These are phyloP conservation scores for Aldabrachelys gigantea DNA, from an alignment of 2,113 vertebrate species.

Conservation along the genomic window DNA sequence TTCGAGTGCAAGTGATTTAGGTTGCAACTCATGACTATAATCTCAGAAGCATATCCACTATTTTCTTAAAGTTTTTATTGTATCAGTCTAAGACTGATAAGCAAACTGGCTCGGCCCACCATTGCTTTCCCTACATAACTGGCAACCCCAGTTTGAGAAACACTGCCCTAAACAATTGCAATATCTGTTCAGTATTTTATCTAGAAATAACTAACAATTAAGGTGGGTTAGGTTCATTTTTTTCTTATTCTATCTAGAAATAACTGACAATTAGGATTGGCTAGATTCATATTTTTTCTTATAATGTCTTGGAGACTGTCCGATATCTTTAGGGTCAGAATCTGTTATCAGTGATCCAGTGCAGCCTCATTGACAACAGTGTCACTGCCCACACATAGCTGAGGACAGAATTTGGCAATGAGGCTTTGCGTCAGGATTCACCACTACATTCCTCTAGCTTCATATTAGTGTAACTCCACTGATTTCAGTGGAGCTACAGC, in stretches of 20 bases:
- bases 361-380: not conserved
- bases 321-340: not conserved
- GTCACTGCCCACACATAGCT: not conserved
- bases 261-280: not conserved
- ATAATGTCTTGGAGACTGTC: not conserved
- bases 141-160: too few species aligned
- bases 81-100: not conserved
- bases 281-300: not conserved
- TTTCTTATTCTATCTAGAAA: not conserved
- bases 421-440: not conserved
- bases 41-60: conserved; percentile 49
- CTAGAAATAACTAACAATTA: not conserved
- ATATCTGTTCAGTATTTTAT: not conserved
- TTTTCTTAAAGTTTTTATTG: conserved; percentile 35
- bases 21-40: conserved; percentile 32
- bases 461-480: not conserved
- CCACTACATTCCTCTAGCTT: not conserved
- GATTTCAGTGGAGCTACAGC: not conserved
- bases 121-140: too few species aligned
- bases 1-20: conserved; percentile 45
- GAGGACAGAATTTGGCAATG: not conserved
- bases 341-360: not conserved
- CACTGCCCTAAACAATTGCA: not conserved
- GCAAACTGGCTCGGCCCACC: too few species aligned
- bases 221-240: not conserved